Base-by-base conservation (phyloP, 1,140 invertebrate species). In the Vanessa atalanta region DNA sequence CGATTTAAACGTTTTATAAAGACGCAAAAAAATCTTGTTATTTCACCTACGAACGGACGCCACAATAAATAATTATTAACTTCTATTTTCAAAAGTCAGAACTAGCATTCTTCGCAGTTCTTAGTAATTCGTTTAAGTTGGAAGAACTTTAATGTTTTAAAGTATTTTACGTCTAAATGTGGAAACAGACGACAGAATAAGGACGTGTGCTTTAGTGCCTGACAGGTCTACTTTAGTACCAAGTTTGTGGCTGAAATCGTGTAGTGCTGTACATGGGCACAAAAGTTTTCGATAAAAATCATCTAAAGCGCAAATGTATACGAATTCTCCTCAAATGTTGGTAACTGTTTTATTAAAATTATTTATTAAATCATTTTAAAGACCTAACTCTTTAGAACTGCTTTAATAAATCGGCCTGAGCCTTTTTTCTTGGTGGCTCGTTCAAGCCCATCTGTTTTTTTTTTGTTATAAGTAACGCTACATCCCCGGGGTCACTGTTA, bases 131-230 rank as follows among this genome's bases (percentile, higher is more conserved):
- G 15, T 53, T 53, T 53, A n/a, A 53, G 51, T 53, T 53, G 51
- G 51, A 53, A 7, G n/a, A 53, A 53, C 15, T 53, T 53, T 53
- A 53, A 53, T 53, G 51, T 53, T 53, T 53, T 16, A 53, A 53
- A 53, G 51, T 53, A 53, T 53, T 53, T 53, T 53, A 53, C n/a
- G 15, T 53, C 51, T 53, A 53, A 20, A 53, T 16, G 51, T 53
- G 51, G 51, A 53, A 53, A n/a, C 51, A 53, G 51, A 53, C 51
- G 51, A 53, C 51, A 53, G 51, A 53, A 53, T 53, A 53, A 53
- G 51, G n/a, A 53, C 51, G 51, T 16, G 51, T 53, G 51, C n/a
- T 53, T 16, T 16, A 53, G 51, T 53, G n/a, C 51, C n/a, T 53
- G 51, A 53, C 51, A 16, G 16, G 15, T 53, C 51, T 53, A 53